phyloP scores from a whole-genome alignment of 2,113 vertebrate genomes.

The Sylvietta virens region DNA sequence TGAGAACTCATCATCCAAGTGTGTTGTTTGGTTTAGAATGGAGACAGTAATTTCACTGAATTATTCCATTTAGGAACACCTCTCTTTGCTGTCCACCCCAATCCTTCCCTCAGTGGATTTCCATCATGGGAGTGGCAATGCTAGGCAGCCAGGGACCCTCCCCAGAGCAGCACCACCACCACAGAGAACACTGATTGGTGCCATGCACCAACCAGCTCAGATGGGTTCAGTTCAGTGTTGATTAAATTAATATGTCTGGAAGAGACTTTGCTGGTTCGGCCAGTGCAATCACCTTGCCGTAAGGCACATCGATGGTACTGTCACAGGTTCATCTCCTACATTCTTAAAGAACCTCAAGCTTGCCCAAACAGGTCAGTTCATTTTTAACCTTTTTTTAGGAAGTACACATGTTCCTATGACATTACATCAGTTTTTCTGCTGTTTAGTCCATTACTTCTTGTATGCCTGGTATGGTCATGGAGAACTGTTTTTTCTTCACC shows the following conservation, averaged over 20 bases:
- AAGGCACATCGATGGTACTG: not conserved
- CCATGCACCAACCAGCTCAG: fast-evolving
- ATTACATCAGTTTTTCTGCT: not conserved
- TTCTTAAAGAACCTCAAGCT: not conserved
- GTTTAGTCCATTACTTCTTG: not conserved
- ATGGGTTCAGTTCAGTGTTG: not conserved
- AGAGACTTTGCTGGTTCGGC: not conserved
- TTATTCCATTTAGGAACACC: not conserved
- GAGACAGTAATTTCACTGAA: not conserved
- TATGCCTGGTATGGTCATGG: not conserved
- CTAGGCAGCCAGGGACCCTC: not conserved
- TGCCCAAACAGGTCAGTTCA: not conserved
- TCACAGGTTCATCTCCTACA: not conserved
- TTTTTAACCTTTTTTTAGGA: not conserved
- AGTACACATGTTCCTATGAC: not conserved
- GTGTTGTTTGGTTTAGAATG: not conserved
- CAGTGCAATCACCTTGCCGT: not conserved
- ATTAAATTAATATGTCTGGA: not conserved
- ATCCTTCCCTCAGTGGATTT: not conserved
- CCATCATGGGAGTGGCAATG: not conserved
- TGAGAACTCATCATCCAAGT: not conserved
- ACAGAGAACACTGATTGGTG: not conserved
- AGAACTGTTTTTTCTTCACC: not conserved
- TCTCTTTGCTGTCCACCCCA: not conserved
- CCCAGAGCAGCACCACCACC: not conserved